Percentiles rank a stretch among this genome's conserved stretches.
phyloP scores from a whole-genome alignment of 2,888 invertebrate genomes.

The Phragmatobia fuliginosa region DNA sequence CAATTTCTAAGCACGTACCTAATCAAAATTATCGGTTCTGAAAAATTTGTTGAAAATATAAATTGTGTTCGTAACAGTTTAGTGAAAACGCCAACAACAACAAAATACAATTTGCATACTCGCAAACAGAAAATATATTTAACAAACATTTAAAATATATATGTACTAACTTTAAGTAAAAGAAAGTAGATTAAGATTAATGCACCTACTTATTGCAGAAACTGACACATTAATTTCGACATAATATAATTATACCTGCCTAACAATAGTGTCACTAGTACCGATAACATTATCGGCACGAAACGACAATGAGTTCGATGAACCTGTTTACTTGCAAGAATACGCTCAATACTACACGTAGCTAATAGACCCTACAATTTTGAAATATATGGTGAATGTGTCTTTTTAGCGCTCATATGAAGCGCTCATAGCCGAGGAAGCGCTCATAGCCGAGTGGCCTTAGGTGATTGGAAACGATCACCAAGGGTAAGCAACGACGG shows the following conservation, averaged over 20 bases:
- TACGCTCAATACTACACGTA: conserved; percentile 50
- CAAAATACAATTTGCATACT: not conserved
- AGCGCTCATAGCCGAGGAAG: too few relatives aligned
- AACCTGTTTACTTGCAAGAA: conserved; percentile 61
- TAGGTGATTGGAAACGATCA: too few relatives aligned
- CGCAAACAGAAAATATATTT: not conserved
- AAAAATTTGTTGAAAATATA: not conserved
- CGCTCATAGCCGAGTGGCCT: too few relatives aligned
- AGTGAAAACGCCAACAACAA: not conserved
- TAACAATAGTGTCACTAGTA: conserved; percentile 36
- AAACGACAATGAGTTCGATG: conserved; percentile 59
- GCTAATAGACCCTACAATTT: conserved; percentile 30
- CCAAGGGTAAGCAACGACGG: too few relatives aligned
- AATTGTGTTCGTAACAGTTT: not conserved
- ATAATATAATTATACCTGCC: conserved; percentile 14
- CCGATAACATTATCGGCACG: conserved; percentile 58
- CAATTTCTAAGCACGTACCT: not conserved
- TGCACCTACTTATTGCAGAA: not conserved
- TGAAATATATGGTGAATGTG: conserved; percentile 31
- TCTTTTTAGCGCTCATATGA: too few relatives aligned
- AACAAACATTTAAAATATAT: not conserved
- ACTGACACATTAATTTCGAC: conserved; percentile 10
- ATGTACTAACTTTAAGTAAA: not conserved
- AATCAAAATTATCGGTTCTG: not conserved
- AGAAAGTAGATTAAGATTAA: not conserved